Conservation (phyloP, 1,140 invertebrate species). For the Platorchestia sp. region DNA sequence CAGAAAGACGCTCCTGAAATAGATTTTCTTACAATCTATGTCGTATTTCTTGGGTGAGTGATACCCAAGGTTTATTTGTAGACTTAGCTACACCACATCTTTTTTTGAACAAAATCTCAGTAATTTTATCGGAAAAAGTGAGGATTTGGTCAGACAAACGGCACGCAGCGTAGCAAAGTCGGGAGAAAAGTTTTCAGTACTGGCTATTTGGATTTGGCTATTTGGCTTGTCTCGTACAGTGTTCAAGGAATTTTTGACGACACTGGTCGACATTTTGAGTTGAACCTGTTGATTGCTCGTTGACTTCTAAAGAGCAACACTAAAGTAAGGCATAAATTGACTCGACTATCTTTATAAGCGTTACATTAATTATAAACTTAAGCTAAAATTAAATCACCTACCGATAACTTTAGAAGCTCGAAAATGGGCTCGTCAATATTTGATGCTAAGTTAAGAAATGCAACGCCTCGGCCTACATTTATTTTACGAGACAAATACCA, state of each 20-base stretch:
- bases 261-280: background rate
- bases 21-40: too few relatives aligned
- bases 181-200: too few relatives aligned
- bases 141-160: too few relatives aligned
- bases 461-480: background rate
- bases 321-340: background rate
- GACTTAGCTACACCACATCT: too few relatives aligned
- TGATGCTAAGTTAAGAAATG: background rate
- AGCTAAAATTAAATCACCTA: background rate
- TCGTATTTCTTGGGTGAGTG: too few relatives aligned
- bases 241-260: background rate
- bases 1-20: background rate
- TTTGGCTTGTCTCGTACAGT: background rate
- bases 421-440: background rate
- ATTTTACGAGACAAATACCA: background rate
- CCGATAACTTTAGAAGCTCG: background rate
- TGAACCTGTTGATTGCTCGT: background rate
- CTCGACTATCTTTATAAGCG: background rate
- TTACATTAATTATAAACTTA: background rate
- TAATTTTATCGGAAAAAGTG: too few relatives aligned
- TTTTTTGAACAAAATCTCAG: too few relatives aligned
- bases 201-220: too few relatives aligned
- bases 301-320: too few relatives aligned
- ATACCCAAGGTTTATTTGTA: too few relatives aligned
- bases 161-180: too few relatives aligned